A percentile compares a stretch with the other conserved stretches of the same genome.
Evolutionary conservation across 2,797 vertebrate genomes (phyloP).

Genomic region (Poeciliopsis infans): DNA sequence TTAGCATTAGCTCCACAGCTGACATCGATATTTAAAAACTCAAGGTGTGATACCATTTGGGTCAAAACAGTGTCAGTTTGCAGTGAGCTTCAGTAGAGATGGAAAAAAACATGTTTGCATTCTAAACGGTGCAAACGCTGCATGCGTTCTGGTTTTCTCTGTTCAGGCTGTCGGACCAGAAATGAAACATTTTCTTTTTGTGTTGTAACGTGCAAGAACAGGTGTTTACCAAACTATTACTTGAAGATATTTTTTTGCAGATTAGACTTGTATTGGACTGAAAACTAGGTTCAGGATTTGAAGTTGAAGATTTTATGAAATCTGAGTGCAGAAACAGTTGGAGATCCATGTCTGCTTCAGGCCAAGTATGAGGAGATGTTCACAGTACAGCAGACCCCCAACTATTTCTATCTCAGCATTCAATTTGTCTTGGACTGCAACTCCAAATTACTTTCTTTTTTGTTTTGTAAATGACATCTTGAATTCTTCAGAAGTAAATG

Average conservation of each 20-base stretch:
- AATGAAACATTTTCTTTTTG: neutral
- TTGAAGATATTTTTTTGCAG: neutral
- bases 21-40: neutral
- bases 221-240: neutral
- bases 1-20: neutral
- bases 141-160: neutral
- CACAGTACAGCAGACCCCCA: neutral
- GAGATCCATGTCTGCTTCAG: neutral
- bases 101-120: neutral
- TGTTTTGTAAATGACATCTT: neutral
- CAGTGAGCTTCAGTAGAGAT: neutral
- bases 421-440: neutral
- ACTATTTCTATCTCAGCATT: neutral
- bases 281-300: neutral
- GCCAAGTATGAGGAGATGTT: neutral
- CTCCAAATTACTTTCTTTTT: neutral
- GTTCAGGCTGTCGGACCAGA: neutral
- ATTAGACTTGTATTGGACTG: neutral
- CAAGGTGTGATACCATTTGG: neutral
- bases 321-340: neutral
- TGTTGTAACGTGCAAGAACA: neutral
- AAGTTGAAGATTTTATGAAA: neutral
- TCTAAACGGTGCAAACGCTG: neutral
- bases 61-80: neutral
- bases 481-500: neutral